phyloP scores from a whole-genome alignment of 1,140 invertebrate genomes.

The Bombus soroeensis region DNA sequence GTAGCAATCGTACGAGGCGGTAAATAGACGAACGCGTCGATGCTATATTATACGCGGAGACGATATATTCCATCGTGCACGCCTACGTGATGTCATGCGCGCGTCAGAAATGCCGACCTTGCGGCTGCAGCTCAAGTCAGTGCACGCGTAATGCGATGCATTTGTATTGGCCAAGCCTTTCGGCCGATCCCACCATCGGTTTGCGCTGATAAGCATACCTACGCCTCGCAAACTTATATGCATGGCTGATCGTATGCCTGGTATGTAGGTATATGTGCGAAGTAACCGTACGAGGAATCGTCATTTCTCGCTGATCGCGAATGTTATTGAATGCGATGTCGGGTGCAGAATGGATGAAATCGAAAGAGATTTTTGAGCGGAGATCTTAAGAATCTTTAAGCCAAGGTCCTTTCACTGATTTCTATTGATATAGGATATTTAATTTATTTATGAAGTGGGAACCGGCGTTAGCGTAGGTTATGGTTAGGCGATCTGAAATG shows the following conservation, averaged over 20 bases:
- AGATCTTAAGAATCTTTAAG: too few species aligned
- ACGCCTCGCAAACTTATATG: constrained; percentile 15
- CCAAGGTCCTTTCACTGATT: too few species aligned
- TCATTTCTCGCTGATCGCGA: background rate
- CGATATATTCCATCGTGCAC: constrained; percentile 51
- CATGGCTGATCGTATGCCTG: constrained; percentile 14
- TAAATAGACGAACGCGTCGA: constrained; percentile 1
- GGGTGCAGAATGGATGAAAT: background rate
- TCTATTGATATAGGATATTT: too few species aligned
- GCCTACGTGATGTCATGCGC: constrained; percentile 67
- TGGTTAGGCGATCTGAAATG: background rate
- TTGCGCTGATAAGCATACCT: constrained; percentile 57
- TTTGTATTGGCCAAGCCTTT: constrained; percentile 71
- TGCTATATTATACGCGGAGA: constrained; percentile 28
- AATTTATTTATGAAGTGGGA: background rate
- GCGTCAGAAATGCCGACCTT: constrained; percentile 71
- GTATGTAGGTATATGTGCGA: background rate
- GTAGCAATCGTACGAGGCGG: background rate
- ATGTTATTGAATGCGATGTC: background rate
- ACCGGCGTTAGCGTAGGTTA: background rate
- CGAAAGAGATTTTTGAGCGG: background rate
- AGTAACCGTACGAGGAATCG: background rate
- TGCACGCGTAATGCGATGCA: constrained; percentile 70
- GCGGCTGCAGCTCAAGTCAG: constrained; percentile 64
- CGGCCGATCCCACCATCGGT: constrained; percentile 62